These are phyloP conservation scores for Blastobasis lacticolella DNA, from an alignment of 2,888 invertebrate genomes.

Conservation along the genomic window DNA sequence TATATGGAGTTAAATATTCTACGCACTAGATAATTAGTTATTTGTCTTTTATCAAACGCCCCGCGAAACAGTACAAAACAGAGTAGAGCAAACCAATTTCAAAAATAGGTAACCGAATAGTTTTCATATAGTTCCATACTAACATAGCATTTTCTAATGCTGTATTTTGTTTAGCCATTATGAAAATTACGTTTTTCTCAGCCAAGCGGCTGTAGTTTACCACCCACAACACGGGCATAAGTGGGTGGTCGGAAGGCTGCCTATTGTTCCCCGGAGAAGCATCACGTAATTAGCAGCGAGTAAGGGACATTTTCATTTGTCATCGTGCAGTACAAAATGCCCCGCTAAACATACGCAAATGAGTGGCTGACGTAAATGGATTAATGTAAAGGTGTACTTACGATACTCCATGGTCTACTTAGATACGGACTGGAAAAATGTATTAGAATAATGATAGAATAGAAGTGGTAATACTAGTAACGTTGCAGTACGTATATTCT, in stretches of 20 bases:
- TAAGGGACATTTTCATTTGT: conserved; percentile 29
- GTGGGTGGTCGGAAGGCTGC: not conserved
- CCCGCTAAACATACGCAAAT: conserved; percentile 16
- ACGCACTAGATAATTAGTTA: too few relatives aligned
- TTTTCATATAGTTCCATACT: not conserved
- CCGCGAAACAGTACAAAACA: too few relatives aligned
- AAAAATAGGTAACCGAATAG: not conserved
- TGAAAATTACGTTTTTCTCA: not conserved
- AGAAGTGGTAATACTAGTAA: not conserved
- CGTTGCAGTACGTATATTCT: not conserved
- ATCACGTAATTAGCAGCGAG: conserved; percentile 25
- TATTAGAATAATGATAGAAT: not conserved
- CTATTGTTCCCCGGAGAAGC: conserved; percentile 12
- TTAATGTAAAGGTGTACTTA: not conserved
- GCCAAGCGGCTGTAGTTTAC: not conserved
- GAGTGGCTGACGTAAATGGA: conserved; percentile 1
- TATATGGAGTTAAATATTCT: too few relatives aligned
- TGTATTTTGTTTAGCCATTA: not conserved
- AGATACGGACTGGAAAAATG: not conserved
- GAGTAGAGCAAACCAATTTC: too few relatives aligned
- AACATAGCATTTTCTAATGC: not conserved
- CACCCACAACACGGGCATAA: not conserved
- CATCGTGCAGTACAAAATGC: conserved; percentile 23
- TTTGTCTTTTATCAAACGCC: too few relatives aligned
- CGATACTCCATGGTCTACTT: not conserved